Base-by-base conservation (phyloP, 2,797 vertebrate genomes). In the Tangara arthus region DNA sequence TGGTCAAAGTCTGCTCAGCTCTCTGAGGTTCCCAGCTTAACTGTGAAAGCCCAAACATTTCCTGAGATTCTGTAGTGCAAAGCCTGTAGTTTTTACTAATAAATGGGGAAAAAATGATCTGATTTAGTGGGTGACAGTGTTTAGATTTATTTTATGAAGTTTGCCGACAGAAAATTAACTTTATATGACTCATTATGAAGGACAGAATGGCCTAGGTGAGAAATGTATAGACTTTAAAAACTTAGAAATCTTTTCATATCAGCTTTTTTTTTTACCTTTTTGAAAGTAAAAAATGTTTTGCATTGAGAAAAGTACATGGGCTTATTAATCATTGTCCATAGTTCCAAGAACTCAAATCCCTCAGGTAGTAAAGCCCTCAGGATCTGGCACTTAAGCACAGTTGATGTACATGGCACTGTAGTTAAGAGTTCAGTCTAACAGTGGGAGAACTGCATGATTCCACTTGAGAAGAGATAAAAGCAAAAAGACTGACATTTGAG, bases 391-490 rank as follows among this genome's bases (percentile, higher is more conserved):
- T 1, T 44, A 42, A 47, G 15, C 44, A 52, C 22, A 82, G 47
- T 15, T 80, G 52, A 89, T 77, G 47, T 4, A 52, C 35, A 47
- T 32, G 18, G 2, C 57, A 66, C 41, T 81, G 53, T 21, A 64
- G 12, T 50, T 87, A 88, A 82, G 70, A 52, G 28, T 27, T 92
- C 49, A 41, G 12, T 56, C 55, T 89, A 87, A 82, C 70, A 68
- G 55, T 64, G 27, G 39, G n/a, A 79, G 59, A 94, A 79, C 44
- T 82, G 2, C 63, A 26, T 44, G 35, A 76, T 65, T 91, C 63
- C 46, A 19, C 44, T 53, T 47, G 59, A 85, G 49, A 87, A 70
- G 28, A 70, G 57, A 87, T n/a, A 91, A 88, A 88, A 28, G 61
- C 26, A 87, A 37, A 71, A 82, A 46, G 82, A 30, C 34, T 81